Percentiles rank a stretch among this genome's conserved stretches.
phyloP scores from a whole-genome alignment of 2,888 invertebrate genomes.

The Nipponacmea schrenckii region DNA sequence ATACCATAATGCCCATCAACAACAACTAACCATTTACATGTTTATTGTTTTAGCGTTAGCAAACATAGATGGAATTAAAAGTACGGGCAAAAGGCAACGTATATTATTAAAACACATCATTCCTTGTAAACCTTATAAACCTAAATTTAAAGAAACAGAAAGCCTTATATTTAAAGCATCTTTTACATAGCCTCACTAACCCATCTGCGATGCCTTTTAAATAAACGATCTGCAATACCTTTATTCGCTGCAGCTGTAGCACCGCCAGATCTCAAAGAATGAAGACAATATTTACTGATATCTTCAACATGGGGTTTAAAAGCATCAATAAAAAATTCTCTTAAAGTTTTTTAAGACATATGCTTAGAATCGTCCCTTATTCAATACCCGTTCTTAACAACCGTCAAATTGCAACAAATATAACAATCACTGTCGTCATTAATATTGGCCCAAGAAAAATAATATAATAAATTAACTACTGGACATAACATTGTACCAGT shows the following conservation, averaged over 20 bases:
- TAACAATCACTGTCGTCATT: neutral
- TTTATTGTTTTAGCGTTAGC: too few relatives aligned
- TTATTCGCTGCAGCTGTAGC: slow-evolving; percentile 21
- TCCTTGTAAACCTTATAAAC: neutral
- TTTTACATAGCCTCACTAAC: slow-evolving; percentile 12
- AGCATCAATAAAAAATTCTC: too few relatives aligned
- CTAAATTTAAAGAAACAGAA: slow-evolving; percentile 5
- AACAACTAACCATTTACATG: too few relatives aligned
- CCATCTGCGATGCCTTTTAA: slow-evolving; percentile 23
- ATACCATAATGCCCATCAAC: too few relatives aligned
- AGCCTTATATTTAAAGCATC: neutral
- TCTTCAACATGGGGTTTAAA: too few relatives aligned
- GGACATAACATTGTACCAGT: slow-evolving; percentile 20
- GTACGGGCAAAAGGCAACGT: too few relatives aligned
- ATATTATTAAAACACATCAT: too few relatives aligned
- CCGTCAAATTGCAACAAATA: slow-evolving; percentile 16
- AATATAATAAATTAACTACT: slow-evolving; percentile 13
- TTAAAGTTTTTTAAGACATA: slow-evolving; percentile 16
- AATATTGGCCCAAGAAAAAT: too few relatives aligned
- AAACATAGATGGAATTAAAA: too few relatives aligned
- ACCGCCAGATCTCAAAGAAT: too few relatives aligned
- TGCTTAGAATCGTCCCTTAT: slow-evolving; percentile 1
- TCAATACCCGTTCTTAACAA: too few relatives aligned
- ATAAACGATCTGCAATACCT: slow-evolving; percentile 21
- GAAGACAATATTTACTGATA: slow-evolving; percentile 14